Evolutionary conservation across 92 coral and sea anemone genomes (phyloP).

Genomic region (Pocillopora meandrina): DNA sequence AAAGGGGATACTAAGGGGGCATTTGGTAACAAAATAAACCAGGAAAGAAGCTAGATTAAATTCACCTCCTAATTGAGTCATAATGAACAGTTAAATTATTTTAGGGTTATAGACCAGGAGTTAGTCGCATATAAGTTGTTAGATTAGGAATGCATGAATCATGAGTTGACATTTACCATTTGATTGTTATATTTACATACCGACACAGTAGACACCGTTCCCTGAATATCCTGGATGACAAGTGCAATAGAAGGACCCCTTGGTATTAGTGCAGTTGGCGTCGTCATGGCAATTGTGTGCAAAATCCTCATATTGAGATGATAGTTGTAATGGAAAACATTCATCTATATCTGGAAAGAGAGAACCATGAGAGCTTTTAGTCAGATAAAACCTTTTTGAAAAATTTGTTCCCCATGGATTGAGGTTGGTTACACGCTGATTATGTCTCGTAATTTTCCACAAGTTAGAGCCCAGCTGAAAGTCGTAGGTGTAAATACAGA

Average conservation of each 20-base stretch:
- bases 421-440: too few relatives aligned
- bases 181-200: slow-evolving; percentile 3
- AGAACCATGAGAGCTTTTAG: neutral
- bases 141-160: too few relatives aligned
- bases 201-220: slow-evolving; percentile 55
- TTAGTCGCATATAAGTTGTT: neutral
- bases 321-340: slow-evolving; percentile 48
- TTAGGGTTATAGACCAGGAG: slow-evolving; percentile 43
- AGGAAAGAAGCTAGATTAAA: neutral
- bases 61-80: neutral
- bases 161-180: too few relatives aligned
- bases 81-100: neutral
- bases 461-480: too few relatives aligned
- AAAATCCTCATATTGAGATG: slow-evolving; percentile 54
- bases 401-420: too few relatives aligned
- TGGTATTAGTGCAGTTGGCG: slow-evolving; percentile 77
- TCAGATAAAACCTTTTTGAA: too few relatives aligned
- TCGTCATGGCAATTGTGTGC: slow-evolving; percentile 76
- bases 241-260: slow-evolving; percentile 68
- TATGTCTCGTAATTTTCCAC: too few relatives aligned
- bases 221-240: slow-evolving; percentile 63
- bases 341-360: slow-evolving; percentile 58
- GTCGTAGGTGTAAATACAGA: too few relatives aligned
- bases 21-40: neutral
- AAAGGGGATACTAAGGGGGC: neutral